Evolutionary conservation across 1,140 invertebrate species (phyloP).

Genomic region (Apis florea): DNA sequence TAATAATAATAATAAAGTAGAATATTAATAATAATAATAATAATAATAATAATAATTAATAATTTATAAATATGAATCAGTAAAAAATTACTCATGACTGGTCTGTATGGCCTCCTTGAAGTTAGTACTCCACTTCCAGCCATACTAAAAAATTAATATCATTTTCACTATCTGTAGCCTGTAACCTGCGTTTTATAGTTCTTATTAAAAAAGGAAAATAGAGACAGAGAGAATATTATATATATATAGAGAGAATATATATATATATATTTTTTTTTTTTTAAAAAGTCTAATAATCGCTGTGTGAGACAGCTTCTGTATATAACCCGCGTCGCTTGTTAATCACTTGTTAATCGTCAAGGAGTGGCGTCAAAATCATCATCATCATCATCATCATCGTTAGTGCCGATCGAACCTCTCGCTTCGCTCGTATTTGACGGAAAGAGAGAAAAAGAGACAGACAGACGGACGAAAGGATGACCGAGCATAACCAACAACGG

Average conservation of each 20-base stretch:
- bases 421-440: constrained; percentile 34
- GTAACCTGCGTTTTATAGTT: constrained; percentile 47
- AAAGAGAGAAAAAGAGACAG: constrained; percentile 24
- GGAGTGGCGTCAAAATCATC: not conserved
- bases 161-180: constrained; percentile 74
- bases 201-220: constrained; percentile 38
- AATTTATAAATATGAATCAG: constrained; percentile 77
- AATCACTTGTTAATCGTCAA: not conserved
- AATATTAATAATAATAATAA: constrained; percentile 69
- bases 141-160: constrained; percentile 85
- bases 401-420: constrained; percentile 33
- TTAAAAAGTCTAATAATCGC: not conserved
- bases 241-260: constrained; percentile 5
- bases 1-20: constrained; percentile 61
- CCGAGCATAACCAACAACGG: not conserved
- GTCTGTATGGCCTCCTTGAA: constrained; percentile 94
- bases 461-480: not conserved
- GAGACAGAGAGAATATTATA: constrained; percentile 20
- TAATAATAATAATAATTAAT: constrained; percentile 72
- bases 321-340: constrained; percentile 58
- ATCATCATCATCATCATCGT: not conserved
- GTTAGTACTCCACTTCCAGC: constrained; percentile 96
- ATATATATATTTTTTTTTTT: too few relatives aligned
- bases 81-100: constrained; percentile 85
- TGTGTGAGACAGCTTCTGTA: not conserved